These are phyloP conservation scores for Istiophorus platypterus DNA, from an alignment of 2,113 vertebrate species.

Conservation along the genomic window DNA sequence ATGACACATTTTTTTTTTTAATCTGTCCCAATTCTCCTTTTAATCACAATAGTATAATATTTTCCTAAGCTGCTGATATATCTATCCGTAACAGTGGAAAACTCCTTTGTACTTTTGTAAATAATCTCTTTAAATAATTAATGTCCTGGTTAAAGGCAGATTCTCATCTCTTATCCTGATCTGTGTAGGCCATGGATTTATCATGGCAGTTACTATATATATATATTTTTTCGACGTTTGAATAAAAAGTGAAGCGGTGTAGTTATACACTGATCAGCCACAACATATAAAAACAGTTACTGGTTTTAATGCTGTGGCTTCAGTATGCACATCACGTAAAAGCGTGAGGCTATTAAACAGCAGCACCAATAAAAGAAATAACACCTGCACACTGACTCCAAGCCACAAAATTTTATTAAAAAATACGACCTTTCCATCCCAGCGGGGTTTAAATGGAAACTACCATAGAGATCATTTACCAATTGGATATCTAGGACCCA, in stretches of 20 bases:
- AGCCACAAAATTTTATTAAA: not conserved
- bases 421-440: not conserved
- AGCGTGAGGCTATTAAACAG: not conserved
- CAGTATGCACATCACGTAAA: not conserved
- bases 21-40: not conserved
- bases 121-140: not conserved
- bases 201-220: too few species aligned
- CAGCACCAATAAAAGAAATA: too few species aligned
- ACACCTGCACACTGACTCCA: not conserved
- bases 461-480: not conserved
- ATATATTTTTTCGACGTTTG: too few species aligned
- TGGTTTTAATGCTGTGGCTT: too few species aligned
- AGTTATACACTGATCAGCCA: not conserved
- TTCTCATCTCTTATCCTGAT: not conserved
- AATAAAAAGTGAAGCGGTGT: not conserved
- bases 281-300: too few species aligned
- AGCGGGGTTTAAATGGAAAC: not conserved
- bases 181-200: not conserved
- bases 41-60: not conserved
- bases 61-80: conserved; percentile 3
- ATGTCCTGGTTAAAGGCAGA: not conserved
- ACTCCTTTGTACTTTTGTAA: not conserved
- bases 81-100: not conserved
- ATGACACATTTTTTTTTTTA: conserved; percentile 6
- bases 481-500: not conserved